phyloP scores from a whole-genome alignment of 2,888 invertebrate genomes.

The Leucania comma region DNA sequence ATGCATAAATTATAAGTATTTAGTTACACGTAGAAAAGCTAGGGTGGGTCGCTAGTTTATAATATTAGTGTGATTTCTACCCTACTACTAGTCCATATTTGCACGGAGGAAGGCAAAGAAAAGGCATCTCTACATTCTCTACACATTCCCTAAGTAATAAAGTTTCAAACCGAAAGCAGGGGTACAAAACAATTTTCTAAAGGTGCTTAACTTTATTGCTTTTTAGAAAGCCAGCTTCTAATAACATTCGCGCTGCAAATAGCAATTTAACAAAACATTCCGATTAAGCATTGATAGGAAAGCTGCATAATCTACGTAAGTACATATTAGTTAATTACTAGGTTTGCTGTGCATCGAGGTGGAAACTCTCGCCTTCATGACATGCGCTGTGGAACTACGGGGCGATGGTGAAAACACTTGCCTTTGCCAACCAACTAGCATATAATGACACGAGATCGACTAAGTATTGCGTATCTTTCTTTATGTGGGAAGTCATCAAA shows the following conservation, averaged over 20 bases:
- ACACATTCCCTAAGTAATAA: not conserved
- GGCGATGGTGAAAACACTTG: conserved; percentile 80
- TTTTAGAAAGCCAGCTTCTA: conserved; percentile 33
- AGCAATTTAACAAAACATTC: conserved; percentile 44
- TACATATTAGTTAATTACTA: conserved; percentile 69
- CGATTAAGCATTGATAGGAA: conserved; percentile 65
- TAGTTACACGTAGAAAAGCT: too few species aligned
- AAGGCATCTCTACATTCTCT: too few species aligned
- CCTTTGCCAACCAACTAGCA: conserved; percentile 40
- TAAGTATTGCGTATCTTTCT: conserved; percentile 13
- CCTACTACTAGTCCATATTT: too few species aligned
- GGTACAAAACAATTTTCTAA: not conserved
- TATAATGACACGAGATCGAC: conserved; percentile 20
- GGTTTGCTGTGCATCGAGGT: conserved; percentile 74
- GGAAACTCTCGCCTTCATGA: conserved; percentile 77
- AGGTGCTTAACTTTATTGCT: not conserved
- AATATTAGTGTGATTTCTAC: too few species aligned
- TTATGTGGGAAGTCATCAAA: not conserved
- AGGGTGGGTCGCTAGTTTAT: too few species aligned
- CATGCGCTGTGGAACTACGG: conserved; percentile 64
- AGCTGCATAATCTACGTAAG: conserved; percentile 62
- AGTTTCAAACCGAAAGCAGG: not conserved
- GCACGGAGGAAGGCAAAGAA: too few species aligned
- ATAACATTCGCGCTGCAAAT: conserved; percentile 37
- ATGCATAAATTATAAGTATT: too few species aligned